Percentiles rank a stretch among this genome's conserved stretches.
Conservation (phyloP, 2,113 vertebrate genomes). For the Bufo gargarizans region DNA sequence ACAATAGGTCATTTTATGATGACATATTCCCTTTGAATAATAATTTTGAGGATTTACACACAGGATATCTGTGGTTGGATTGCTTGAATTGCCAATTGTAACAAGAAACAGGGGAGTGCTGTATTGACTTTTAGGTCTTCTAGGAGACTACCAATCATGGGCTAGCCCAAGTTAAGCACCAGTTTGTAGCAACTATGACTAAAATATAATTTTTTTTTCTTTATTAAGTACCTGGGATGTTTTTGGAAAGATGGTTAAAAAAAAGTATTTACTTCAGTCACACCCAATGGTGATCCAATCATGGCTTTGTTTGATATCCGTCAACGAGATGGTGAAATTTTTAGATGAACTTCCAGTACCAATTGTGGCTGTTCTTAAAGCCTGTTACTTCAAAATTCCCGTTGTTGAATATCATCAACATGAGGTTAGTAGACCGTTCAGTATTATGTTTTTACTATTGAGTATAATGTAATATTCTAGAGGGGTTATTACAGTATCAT, state of each 20-base stretch:
- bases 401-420: fast-evolving
- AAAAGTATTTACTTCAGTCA: slow-evolving; percentile 70
- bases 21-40: no score
- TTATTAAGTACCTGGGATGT: slow-evolving; percentile 63
- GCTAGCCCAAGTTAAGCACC: not conserved
- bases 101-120: no score
- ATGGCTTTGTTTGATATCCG: slow-evolving; percentile 77
- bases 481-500: no score
- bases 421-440: not conserved
- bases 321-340: slow-evolving; percentile 68
- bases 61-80: no score
- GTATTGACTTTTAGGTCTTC: no score
- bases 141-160: no score
- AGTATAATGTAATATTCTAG: no score
- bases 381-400: slow-evolving; percentile 49
- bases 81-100: no score
- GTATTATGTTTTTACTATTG: not conserved
- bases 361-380: slow-evolving; percentile 71
- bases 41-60: no score
- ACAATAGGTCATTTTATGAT: no score
- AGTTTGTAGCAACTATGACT: not conserved
- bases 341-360: slow-evolving; percentile 58
- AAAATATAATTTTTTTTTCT: not conserved
- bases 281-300: slow-evolving; percentile 75
- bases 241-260: slow-evolving; percentile 66